Percentiles rank a stretch among this genome's conserved stretches.
Conservation (phyloP, 2,888 invertebrate genomes). For the Napeogenes inachia region DNA sequence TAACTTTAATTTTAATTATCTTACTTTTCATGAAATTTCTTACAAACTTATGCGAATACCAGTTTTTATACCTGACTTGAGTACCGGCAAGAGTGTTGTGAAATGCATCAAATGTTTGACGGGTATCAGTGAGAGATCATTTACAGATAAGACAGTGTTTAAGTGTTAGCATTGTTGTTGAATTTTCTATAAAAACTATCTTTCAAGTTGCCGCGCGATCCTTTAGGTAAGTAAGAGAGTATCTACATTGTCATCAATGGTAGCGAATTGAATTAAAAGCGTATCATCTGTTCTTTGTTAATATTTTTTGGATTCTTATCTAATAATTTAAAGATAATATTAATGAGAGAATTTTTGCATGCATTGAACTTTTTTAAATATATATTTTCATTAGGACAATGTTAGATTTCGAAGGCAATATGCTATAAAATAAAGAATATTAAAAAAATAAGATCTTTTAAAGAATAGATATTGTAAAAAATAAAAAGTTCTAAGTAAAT, state of each 20-base stretch:
- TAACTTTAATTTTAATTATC: too few relatives aligned
- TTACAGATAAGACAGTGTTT: slow-evolving; percentile 40
- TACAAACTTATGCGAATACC: background rate
- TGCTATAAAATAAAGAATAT: too few relatives aligned
- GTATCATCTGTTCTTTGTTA: background rate
- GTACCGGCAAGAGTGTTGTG: slow-evolving; percentile 43
- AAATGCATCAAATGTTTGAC: slow-evolving; percentile 60
- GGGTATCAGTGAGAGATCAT: slow-evolving; percentile 47
- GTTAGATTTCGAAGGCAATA: too few relatives aligned
- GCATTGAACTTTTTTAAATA: too few relatives aligned
- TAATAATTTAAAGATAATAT: too few relatives aligned
- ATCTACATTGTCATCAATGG: background rate
- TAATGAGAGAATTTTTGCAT: too few relatives aligned
- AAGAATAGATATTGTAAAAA: too few relatives aligned
- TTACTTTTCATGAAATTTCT: too few relatives aligned
- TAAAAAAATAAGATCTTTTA: too few relatives aligned
- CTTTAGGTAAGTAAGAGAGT: background rate
- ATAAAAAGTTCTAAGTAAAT: too few relatives aligned
- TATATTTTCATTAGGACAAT: too few relatives aligned
- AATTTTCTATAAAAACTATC: slow-evolving; percentile 37
- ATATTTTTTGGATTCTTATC: background rate
- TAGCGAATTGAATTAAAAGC: background rate
- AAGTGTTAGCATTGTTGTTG: slow-evolving; percentile 52
- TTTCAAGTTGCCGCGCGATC: slow-evolving; percentile 29
- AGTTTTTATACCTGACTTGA: slow-evolving; percentile 6